Conservation (phyloP, 2,797 vertebrate species). For the Pempheris klunzingeri region DNA sequence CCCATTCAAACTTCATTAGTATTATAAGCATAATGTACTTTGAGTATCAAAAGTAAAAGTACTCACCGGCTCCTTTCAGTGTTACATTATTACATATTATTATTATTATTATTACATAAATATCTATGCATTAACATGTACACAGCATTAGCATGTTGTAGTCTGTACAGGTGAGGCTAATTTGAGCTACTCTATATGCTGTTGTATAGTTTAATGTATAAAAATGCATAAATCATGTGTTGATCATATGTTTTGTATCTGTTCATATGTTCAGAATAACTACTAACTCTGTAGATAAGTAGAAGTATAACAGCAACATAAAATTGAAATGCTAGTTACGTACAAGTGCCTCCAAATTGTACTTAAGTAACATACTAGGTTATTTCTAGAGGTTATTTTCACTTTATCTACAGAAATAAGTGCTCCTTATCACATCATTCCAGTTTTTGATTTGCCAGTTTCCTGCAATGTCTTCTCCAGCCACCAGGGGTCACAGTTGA, state of each 20-base stretch:
- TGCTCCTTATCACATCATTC: neutral
- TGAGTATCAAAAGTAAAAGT: neutral
- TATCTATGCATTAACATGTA: conserved; percentile 5
- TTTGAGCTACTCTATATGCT: neutral
- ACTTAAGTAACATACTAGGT: neutral
- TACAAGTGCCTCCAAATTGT: neutral
- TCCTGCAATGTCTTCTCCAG: conserved; percentile 23
- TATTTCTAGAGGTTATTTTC: conserved; percentile 1
- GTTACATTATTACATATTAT: neutral
- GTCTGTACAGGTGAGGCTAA: neutral
- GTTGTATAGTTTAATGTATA: conserved; percentile 6
- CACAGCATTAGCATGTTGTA: conserved; percentile 3
- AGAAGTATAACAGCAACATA: neutral
- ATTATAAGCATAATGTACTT: neutral
- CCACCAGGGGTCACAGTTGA: conserved; percentile 75
- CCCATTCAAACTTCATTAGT: neutral
- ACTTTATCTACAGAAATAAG: neutral
- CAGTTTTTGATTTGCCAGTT: neutral
- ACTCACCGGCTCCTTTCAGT: neutral
- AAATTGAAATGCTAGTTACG: neutral
- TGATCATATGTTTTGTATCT: neutral
- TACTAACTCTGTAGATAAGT: neutral
- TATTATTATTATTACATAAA: neutral
- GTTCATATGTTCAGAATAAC: conserved; percentile 8
- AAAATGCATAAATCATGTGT: neutral